A percentile compares a stretch with the other conserved stretches of the same genome.
phyloP scores from a whole-genome alignment of 1,140 invertebrate genomes.

The Diachasma alloeum region DNA sequence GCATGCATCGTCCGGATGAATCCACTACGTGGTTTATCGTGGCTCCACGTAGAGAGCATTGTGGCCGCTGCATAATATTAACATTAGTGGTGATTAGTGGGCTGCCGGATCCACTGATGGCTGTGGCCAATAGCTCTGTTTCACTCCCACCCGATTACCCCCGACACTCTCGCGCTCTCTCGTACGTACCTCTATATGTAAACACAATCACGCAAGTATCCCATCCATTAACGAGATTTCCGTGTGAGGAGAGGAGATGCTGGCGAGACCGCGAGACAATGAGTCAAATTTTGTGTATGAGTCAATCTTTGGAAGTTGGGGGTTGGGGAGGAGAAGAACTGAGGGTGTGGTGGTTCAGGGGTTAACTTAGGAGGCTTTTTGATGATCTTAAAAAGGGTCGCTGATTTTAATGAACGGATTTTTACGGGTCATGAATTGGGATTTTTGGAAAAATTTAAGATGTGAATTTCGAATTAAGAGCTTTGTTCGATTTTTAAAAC shows the following conservation, averaged over 20 bases:
- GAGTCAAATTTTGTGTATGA: not conserved
- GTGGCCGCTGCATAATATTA: slow-evolving; percentile 62
- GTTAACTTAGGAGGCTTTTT: too few species aligned
- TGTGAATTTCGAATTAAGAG: too few species aligned
- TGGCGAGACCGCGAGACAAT: not conserved
- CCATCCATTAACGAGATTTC: slow-evolving; percentile 52
- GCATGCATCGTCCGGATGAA: slow-evolving; percentile 48
- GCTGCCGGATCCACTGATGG: slow-evolving; percentile 41
- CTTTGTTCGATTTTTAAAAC: too few species aligned
- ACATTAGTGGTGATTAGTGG: slow-evolving; percentile 62
- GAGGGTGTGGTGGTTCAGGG: too few species aligned
- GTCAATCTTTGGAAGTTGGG: too few species aligned
- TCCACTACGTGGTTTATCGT: slow-evolving; percentile 51
- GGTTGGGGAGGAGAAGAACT: too few species aligned
- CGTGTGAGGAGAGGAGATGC: not conserved
- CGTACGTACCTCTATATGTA: not conserved
- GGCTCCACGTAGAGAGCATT: slow-evolving; percentile 56
- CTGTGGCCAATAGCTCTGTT: slow-evolving; percentile 41
- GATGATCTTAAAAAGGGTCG: too few species aligned
- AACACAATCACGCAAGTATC: slow-evolving; percentile 45
- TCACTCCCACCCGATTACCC: slow-evolving; percentile 35
- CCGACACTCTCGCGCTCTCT: not conserved
- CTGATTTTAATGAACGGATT: too few species aligned
- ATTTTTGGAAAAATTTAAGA: too few species aligned
- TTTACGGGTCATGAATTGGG: too few species aligned